Evolutionary conservation across 2,888 invertebrate genomes (phyloP).

Genomic region (Lasiommata megera): DNA sequence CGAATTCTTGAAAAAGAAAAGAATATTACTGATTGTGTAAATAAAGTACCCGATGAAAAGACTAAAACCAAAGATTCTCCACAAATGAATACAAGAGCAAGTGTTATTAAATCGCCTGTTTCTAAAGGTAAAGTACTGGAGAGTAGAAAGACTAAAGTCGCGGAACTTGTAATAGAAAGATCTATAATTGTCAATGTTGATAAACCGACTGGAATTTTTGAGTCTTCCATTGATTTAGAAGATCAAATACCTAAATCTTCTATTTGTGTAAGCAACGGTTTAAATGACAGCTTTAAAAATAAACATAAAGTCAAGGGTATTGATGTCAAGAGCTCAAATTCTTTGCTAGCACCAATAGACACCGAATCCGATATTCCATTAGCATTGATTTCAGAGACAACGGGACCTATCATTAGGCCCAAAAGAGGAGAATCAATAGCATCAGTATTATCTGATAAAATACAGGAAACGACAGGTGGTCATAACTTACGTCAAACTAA

Average conservation of each 20-base stretch:
- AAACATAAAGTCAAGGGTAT: constrained; percentile 54
- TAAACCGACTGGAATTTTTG: constrained; percentile 86
- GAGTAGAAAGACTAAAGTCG: constrained; percentile 62
- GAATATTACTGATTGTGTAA: constrained; percentile 45
- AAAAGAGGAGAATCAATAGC: constrained; percentile 75
- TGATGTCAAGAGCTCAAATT: constrained; percentile 48
- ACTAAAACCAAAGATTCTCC: constrained; percentile 57
- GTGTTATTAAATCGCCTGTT: constrained; percentile 81
- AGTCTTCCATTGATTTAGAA: constrained; percentile 85
- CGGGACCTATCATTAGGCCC: constrained; percentile 63
- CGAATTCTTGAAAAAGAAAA: constrained; percentile 74
- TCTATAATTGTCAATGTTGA: constrained; percentile 67
- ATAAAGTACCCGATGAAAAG: constrained; percentile 57
- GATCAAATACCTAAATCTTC: constrained; percentile 83
- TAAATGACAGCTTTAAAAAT: constrained; percentile 63
- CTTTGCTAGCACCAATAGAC: constrained; percentile 58
- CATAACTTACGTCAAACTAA: constrained; percentile 73
- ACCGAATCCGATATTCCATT: constrained; percentile 70
- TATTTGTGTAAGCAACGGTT: constrained; percentile 65
- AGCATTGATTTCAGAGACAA: constrained; percentile 64
- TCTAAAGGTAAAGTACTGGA: constrained; percentile 75
- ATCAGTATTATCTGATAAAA: constrained; percentile 73
- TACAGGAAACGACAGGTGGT: constrained; percentile 67
- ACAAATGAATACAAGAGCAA: constrained; percentile 75
- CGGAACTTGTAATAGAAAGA: constrained; percentile 50